Evolutionary conservation across 2,888 invertebrate genomes (phyloP).

Genomic region (Rhabditophanes sp.): DNA sequence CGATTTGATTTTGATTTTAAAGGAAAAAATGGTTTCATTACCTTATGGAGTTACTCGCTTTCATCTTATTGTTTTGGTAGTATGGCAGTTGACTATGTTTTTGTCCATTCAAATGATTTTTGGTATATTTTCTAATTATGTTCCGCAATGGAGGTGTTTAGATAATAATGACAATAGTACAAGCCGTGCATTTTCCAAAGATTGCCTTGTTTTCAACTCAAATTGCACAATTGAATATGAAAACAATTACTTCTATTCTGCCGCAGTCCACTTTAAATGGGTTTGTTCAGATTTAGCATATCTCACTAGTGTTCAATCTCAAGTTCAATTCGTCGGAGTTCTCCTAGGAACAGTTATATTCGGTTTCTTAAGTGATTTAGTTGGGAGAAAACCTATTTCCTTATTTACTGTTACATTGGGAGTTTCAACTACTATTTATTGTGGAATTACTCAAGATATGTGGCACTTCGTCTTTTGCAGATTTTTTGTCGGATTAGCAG

Average conservation of each 20-base stretch:
- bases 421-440: slow-evolving; percentile 8
- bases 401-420: slow-evolving; percentile 26
- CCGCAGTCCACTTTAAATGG: slow-evolving; percentile 34
- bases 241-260: slow-evolving; percentile 28
- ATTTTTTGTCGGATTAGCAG: slow-evolving; percentile 23
- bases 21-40: no score
- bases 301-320: slow-evolving; percentile 23
- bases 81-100: slow-evolving; percentile 40
- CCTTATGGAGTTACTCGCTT: no score
- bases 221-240: slow-evolving; percentile 23
- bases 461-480: slow-evolving; percentile 9
- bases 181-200: slow-evolving; percentile 23
- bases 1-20: no score
- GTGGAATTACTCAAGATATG: not conserved
- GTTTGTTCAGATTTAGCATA: slow-evolving; percentile 28
- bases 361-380: slow-evolving; percentile 16
- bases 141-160: slow-evolving; percentile 24
- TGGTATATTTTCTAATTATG: slow-evolving; percentile 39
- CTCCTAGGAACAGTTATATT: slow-evolving; percentile 30
- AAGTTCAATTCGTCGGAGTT: slow-evolving; percentile 27
- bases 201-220: no score
- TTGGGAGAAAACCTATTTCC: slow-evolving; percentile 11
- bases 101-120: slow-evolving; percentile 36
- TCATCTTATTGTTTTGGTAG: slow-evolving; percentile 32
- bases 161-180: slow-evolving; percentile 19